A percentile compares a stretch with the other conserved stretches of the same genome.
phyloP scores from a whole-genome alignment of 2,888 invertebrate genomes.

The Lymantria dispar region DNA sequence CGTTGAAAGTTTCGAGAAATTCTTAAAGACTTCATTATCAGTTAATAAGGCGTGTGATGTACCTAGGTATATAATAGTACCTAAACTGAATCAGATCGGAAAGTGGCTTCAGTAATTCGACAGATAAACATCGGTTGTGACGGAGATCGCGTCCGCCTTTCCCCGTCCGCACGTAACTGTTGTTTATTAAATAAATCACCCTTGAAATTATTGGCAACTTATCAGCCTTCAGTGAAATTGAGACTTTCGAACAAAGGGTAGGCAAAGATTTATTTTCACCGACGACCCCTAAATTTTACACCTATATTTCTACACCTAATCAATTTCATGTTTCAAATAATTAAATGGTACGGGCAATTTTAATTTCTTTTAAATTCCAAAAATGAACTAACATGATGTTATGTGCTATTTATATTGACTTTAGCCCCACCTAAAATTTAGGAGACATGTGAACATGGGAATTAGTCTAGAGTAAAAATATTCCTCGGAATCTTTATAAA shows the following conservation, averaged over 20 bases:
- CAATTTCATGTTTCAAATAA: too few species aligned
- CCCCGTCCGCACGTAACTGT: conserved; percentile 26
- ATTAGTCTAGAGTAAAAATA: too few species aligned
- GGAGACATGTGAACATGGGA: too few species aligned
- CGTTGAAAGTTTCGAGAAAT: conserved; percentile 24
- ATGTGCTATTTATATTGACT: too few species aligned
- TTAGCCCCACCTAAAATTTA: too few species aligned
- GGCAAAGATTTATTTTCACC: too few species aligned
- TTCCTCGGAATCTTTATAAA: too few species aligned
- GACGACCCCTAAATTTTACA: too few species aligned
- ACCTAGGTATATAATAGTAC: conserved; percentile 28
- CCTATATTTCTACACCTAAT: too few species aligned
- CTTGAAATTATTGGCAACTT: conserved; percentile 35
- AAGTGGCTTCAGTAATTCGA: conserved; percentile 30
- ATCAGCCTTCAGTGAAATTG: conserved; percentile 11
- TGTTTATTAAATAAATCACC: conserved; percentile 32
- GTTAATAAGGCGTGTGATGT: conserved; percentile 28
- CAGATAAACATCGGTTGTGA: conserved; percentile 30
- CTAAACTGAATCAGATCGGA: conserved; percentile 40
- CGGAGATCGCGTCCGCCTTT: conserved; percentile 35
- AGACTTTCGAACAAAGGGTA: conserved; percentile 5
- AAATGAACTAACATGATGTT: too few species aligned
- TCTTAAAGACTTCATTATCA: conserved; percentile 21
- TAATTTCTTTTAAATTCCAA: too few species aligned
- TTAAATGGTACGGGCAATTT: too few species aligned